phyloP scores from a whole-genome alignment of 2,888 invertebrate genomes.

The Tholera decimalis region DNA sequence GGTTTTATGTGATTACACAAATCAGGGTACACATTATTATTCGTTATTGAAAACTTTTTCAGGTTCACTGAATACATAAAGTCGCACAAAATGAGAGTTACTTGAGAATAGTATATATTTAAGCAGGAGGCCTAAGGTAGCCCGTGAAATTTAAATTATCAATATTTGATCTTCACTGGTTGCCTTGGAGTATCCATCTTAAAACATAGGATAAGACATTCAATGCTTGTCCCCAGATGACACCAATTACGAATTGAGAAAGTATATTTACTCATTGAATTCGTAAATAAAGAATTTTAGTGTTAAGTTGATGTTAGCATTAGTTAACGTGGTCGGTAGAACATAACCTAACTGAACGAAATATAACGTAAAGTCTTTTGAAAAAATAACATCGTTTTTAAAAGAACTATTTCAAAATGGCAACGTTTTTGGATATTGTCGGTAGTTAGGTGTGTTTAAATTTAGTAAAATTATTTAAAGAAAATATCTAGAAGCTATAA shows the following conservation, averaged over 20 bases:
- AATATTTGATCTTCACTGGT: slow-evolving; percentile 5
- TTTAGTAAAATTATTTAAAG: slow-evolving; percentile 78
- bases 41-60: slow-evolving; percentile 64
- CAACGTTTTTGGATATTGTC: slow-evolving; percentile 75
- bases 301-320: slow-evolving; percentile 84
- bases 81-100: slow-evolving; percentile 71
- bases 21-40: slow-evolving; percentile 80
- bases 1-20: slow-evolving; percentile 78
- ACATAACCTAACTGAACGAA: slow-evolving; percentile 68
- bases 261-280: slow-evolving; percentile 72
- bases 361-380: slow-evolving; percentile 58
- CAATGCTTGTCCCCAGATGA: slow-evolving; percentile 78
- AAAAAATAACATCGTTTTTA: slow-evolving; percentile 39
- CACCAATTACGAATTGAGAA: slow-evolving; percentile 80
- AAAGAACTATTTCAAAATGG: slow-evolving; percentile 47
- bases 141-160: neutral
- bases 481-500: slow-evolving; percentile 85
- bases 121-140: slow-evolving; percentile 9
- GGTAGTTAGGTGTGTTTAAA: slow-evolving; percentile 79
- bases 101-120: slow-evolving; percentile 59
- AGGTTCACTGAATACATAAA: slow-evolving; percentile 47
- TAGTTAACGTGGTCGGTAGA: slow-evolving; percentile 89
- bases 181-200: slow-evolving; percentile 25
- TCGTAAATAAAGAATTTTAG: slow-evolving; percentile 74
- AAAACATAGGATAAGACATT: slow-evolving; percentile 69